A percentile compares a stretch with the other conserved stretches of the same genome.
Evolutionary conservation across 1,140 invertebrate species (phyloP).

Genomic region (Neelides sp.): DNA sequence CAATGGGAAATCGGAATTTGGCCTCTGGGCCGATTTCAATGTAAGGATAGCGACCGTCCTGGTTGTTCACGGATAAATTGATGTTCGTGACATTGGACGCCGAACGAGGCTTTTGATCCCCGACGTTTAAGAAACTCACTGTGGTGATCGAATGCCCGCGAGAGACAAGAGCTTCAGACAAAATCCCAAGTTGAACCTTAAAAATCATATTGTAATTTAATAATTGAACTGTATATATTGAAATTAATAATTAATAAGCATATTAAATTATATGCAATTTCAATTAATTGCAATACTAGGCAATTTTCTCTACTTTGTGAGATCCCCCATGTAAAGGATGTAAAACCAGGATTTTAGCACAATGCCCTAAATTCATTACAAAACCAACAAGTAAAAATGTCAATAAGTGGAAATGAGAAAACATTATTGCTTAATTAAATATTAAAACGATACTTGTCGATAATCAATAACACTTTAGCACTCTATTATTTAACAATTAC

Average conservation of each 20-base stretch:
- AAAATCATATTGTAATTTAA: not conserved
- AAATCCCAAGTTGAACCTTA: slow-evolving; percentile 13
- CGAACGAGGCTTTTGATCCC: not conserved
- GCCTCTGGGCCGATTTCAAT: slow-evolving; percentile 6
- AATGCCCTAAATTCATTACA: not conserved
- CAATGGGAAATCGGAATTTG: slow-evolving; percentile 10
- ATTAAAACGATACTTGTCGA: no score
- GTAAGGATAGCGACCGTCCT: slow-evolving; percentile 14
- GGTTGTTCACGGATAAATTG: slow-evolving; percentile 8
- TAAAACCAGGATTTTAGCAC: slow-evolving; percentile 18
- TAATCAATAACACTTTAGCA: no score
- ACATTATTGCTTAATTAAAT: no score
- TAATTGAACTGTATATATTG: not conserved
- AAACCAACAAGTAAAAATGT: no score
- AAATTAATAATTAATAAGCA: no score
- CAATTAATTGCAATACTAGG: not conserved
- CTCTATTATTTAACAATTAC: no score
- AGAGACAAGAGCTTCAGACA: slow-evolving; percentile 3
- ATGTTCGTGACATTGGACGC: not conserved
- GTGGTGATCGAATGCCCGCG: slow-evolving; percentile 15
- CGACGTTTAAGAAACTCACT: slow-evolving; percentile 18
- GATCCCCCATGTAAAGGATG: slow-evolving; percentile 25
- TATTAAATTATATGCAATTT: no score
- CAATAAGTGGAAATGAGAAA: no score
- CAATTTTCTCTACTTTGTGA: slow-evolving; percentile 6